A percentile compares a stretch with the other conserved stretches of the same genome.
Evolutionary conservation across 2,888 invertebrate genomes (phyloP).

Genomic region (Trichacis sp.): DNA sequence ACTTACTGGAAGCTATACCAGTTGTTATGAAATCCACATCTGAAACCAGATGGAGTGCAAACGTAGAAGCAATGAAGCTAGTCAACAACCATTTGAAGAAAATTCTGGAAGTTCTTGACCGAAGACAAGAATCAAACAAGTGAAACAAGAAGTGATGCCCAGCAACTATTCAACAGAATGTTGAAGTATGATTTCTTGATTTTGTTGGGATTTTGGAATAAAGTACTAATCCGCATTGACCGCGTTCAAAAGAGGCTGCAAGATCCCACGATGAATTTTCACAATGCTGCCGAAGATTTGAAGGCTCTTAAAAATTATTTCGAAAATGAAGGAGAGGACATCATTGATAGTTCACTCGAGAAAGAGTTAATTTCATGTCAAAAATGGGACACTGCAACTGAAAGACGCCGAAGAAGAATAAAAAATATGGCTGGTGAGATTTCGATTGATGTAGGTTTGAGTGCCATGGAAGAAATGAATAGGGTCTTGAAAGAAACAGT

Average conservation of each 20-base stretch:
- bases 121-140: background rate
- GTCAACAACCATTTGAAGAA: background rate
- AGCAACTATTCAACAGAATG: slow-evolving; percentile 4
- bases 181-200: slow-evolving; percentile 12
- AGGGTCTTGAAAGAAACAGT: slow-evolving; percentile 25
- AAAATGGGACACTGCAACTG: slow-evolving; percentile 1
- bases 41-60: slow-evolving; percentile 16
- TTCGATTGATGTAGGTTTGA: too few species aligned
- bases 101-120: slow-evolving; percentile 4
- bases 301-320: slow-evolving; percentile 15
- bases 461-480: slow-evolving; percentile 11
- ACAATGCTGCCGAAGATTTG: slow-evolving; percentile 10
- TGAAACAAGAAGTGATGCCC: slow-evolving; percentile 15
- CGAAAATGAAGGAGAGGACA: slow-evolving; percentile 6
- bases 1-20: slow-evolving; percentile 14
- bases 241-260: slow-evolving; percentile 16
- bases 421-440: too few species aligned
- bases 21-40: slow-evolving; percentile 10
- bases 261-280: slow-evolving; percentile 16
- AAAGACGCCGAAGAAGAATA: slow-evolving; percentile 15
- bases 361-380: background rate
- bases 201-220: slow-evolving; percentile 16
- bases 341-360: background rate
- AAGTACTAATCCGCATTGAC: slow-evolving; percentile 6
- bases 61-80: background rate